These are phyloP conservation scores for Caenorhabditis sinica DNA, from an alignment of 2,888 invertebrate genomes.

Conservation along the genomic window DNA sequence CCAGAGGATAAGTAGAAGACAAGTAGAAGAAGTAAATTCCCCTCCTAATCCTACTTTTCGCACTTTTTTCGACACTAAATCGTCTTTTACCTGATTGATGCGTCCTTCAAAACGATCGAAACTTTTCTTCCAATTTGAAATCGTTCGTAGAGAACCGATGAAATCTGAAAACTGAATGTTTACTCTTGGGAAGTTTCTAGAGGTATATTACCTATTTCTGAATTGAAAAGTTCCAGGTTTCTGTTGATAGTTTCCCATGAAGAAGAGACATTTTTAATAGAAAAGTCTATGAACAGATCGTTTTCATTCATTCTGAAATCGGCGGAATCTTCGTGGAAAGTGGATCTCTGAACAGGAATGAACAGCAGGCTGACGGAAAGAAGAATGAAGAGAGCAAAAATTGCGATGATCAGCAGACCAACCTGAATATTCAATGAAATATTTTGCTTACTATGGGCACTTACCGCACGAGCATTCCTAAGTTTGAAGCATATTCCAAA, in stretches of 20 bases:
- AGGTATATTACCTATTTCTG: conserved; percentile 2
- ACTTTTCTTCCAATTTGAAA: conserved; percentile 47
- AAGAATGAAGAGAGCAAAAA: neutral
- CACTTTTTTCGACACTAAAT: conserved; percentile 42
- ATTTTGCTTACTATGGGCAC: conserved; percentile 1
- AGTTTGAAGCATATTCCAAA: neutral
- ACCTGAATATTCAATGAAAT: neutral
- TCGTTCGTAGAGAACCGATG: neutral
- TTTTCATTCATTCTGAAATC: conserved; percentile 13
- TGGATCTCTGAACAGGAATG: conserved; percentile 22
- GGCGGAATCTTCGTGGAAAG: too few species aligned
- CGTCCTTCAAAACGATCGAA: conserved; percentile 36
- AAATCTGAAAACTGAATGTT: conserved; percentile 18
- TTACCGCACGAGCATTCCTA: too few species aligned
- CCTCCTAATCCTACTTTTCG: conserved; percentile 47
- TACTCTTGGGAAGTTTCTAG: neutral
- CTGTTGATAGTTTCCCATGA: neutral
- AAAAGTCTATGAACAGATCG: conserved; percentile 28
- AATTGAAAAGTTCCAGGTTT: neutral
- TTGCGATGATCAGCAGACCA: neutral
- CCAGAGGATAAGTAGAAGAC: neutral
- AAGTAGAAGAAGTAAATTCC: neutral
- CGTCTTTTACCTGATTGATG: conserved; percentile 25
- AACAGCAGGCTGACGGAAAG: conserved; percentile 25
- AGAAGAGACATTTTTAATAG: neutral